Base-by-base conservation (phyloP, 2,888 invertebrate genomes). In the Blastobasis lacticolella region DNA sequence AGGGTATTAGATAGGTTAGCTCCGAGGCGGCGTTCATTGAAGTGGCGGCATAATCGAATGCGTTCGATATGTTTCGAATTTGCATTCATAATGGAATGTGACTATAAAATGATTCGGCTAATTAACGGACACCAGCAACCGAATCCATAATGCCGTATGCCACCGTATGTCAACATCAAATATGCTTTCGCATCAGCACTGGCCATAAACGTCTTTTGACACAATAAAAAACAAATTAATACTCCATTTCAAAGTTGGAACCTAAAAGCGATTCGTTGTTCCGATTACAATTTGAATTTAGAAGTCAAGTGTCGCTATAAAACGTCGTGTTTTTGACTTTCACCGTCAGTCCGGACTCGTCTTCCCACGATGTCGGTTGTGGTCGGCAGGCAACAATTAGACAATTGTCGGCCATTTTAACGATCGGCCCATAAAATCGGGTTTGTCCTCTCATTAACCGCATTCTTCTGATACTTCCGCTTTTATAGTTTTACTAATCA, bases 401-500 rank as follows among this genome's bases (percentile, higher is more conserved):
- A 87, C 87, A 87, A 87, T 87, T 85, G 87, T 82, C 83, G 84
- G 81, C 77, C 81, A 77, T 78, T 85, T 84, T 86, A 83, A 85
- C 84, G 84, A 82, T 80, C 81, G 68, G 63, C 82, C 75, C 85
- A 86, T 87, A 87, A 88, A 85, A 81, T 80, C 73, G 78, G 81
- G 80, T 84, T 82, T 75, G 80, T 80, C 61, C 78, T 78, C 83
- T 86, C 86, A 87, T 86, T 87, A 85, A 84, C 86, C 84, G 81
- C 87, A 88, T 88, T 88, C 87, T 77, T 83, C 73, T 81, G 83
- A 86, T 85, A 87, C 85, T 87, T 87, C 87, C 86, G 84, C 83
- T 83, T 87, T 88, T 87, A 88, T 87, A 88, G 87, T 86, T 86
- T 85, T 81, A 86, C 85, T 87, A 87, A 87, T 87, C 87, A 87